Evolutionary conservation across 2,888 invertebrate genomes (phyloP), one percentile per base, ranked within the genome.

Genomic region (Drosophila bunnanda): DNA sequence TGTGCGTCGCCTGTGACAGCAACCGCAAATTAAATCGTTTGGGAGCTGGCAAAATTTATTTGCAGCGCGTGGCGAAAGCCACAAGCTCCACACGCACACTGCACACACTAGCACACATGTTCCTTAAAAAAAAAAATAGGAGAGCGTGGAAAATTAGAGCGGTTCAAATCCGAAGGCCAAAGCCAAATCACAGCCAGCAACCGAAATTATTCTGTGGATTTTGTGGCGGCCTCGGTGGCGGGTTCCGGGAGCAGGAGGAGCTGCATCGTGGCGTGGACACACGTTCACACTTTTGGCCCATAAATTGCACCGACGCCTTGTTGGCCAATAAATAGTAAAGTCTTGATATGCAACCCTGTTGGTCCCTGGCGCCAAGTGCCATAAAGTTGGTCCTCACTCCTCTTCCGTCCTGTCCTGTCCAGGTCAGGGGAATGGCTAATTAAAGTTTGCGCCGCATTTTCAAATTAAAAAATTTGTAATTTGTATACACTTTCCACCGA

Each of bases 11-110:
- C 61, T 66, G 78, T 80, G 80, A 74, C 67, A 73, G 77, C 76
- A 89, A 81, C 86, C 88, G 83, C 89, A 89, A 88, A 88, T 88
- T 88, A 89, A 88, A 89, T 88, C 86, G 84, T 81, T 87, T 79
- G 76, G 78, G 74, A 58, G 76, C 67, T 65, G 65, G 69, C 70
- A 62, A 75, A 81, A 86, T 84, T 83, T 83, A 84, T 84, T 79
- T 82, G 67, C 54, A 71, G 78, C 61, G 68, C 76, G 58, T 56
- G 67, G 77, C 62, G 30, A 69, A 80, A 82, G 78, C 82, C 83
- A 39, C 83, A 82, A 67, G 43, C 57, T 62, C 64, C 75, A 64
- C 68, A 39, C 56, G 52, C 60, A 61, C 34, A 9, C 55, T n/a
- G 15, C 36, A 22, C 36, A 8, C 39, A 20, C 17, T n/a, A 4